phyloP scores from a whole-genome alignment of 1,140 invertebrate species.

The Papilio machaon region DNA sequence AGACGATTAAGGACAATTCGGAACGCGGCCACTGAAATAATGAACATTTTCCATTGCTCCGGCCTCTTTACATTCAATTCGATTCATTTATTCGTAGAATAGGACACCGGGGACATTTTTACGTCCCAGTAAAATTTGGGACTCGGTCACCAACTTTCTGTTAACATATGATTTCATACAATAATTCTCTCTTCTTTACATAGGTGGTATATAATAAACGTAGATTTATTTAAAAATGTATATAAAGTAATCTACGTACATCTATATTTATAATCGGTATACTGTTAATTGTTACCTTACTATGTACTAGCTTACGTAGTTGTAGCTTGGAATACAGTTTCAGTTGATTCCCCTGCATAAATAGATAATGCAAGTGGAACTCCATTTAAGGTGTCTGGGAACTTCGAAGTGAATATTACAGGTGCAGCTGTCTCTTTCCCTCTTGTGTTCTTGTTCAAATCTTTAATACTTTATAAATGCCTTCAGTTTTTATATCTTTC shows the following conservation, averaged over 20 bases:
- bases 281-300: too few relatives aligned
- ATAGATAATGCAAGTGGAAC: conserved; percentile 50
- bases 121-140: conserved; percentile 16
- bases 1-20: conserved; percentile 35
- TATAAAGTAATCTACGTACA: too few relatives aligned
- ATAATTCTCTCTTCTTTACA: neutral
- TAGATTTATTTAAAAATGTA: too few relatives aligned
- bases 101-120: conserved; percentile 32
- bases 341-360: conserved; percentile 37
- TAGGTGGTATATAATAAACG: too few relatives aligned
- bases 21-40: conserved; percentile 24
- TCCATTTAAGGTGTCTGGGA: conserved; percentile 47
- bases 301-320: neutral
- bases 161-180: neutral
- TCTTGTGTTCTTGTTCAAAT: neutral
- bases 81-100: conserved; percentile 34
- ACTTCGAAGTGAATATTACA: conserved; percentile 48
- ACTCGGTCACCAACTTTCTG: neutral
- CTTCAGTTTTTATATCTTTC: neutral
- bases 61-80: conserved; percentile 36
- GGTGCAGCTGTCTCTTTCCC: conserved; percentile 29
- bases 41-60: conserved; percentile 29
- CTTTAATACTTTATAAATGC: conserved; percentile 20
- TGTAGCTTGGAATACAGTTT: conserved; percentile 23
- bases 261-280: too few relatives aligned